Evolutionary conservation across 2,797 vertebrate species (phyloP).

Genomic region (Arrhamphus sclerolepis): DNA sequence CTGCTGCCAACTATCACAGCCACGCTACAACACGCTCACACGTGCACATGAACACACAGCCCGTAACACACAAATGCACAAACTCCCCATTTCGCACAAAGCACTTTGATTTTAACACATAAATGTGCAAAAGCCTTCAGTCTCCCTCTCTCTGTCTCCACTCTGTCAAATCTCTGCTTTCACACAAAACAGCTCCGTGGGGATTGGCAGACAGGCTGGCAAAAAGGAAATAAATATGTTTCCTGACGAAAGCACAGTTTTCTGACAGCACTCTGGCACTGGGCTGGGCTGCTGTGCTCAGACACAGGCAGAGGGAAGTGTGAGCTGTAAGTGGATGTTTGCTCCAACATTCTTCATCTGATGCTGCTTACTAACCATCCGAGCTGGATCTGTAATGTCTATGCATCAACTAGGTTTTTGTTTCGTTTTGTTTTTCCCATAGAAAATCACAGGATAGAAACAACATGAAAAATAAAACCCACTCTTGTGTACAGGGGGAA

Average conservation of each 20-base stretch:
- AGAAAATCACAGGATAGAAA: constrained; percentile 16
- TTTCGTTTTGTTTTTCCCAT: constrained; percentile 13
- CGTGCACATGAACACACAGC: constrained; percentile 23
- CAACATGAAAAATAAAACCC: too few species aligned
- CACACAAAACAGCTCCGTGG: constrained; percentile 77
- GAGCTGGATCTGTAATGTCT: constrained; percentile 46
- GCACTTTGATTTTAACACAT: constrained; percentile 75
- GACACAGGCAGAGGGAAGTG: constrained; percentile 54
- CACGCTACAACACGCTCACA: constrained; percentile 47
- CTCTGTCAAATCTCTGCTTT: constrained; percentile 77
- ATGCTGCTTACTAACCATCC: constrained; percentile 43
- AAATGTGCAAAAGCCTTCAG: constrained; percentile 68
- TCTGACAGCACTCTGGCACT: constrained; percentile 75
- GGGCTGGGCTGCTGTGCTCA: constrained; percentile 61
- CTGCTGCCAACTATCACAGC: constrained; percentile 65
- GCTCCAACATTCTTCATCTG: constrained; percentile 60
- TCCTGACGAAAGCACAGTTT: constrained; percentile 76
- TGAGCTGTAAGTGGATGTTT: constrained; percentile 64
- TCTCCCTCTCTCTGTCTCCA: constrained; percentile 62
- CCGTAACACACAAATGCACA: constrained; percentile 12
- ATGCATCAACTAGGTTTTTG: constrained; percentile 35
- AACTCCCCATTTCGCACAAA: constrained; percentile 60
- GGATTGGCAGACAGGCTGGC: constrained; percentile 72
- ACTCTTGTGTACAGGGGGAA: too few species aligned
- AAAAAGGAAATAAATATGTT: constrained; percentile 83